Evolutionary conservation across 2,888 invertebrate species (phyloP).

Genomic region (Dicyrtoma fusca): DNA sequence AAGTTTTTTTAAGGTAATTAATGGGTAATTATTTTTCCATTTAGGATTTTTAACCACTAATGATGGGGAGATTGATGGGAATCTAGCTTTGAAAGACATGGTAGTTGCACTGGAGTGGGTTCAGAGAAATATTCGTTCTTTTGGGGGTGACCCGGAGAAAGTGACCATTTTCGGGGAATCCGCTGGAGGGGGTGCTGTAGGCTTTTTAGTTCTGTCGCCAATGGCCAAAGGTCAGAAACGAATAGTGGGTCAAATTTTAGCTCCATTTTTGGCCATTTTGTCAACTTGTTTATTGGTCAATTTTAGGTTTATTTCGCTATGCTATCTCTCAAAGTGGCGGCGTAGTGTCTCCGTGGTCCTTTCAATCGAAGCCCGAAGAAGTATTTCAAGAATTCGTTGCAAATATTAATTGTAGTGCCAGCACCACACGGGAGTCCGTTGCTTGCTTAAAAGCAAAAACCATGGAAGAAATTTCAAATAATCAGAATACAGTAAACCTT

Average conservation of each 20-base stretch:
- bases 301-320: slow-evolving; percentile 18
- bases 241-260: not conserved
- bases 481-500: not conserved
- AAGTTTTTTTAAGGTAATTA: not conserved
- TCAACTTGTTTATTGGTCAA: not conserved
- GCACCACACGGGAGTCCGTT: slow-evolving; percentile 13
- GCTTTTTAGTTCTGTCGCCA: slow-evolving; percentile 15
- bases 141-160: slow-evolving; percentile 27
- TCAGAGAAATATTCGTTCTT: slow-evolving; percentile 23
- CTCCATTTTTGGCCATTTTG: not conserved
- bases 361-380: slow-evolving; percentile 9
- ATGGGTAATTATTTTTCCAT: not conserved
- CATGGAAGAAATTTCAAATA: not conserved
- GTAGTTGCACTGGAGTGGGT: slow-evolving; percentile 29
- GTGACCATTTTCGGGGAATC: slow-evolving; percentile 33
- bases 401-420: not conserved
- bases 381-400: slow-evolving; percentile 1
- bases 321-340: slow-evolving; percentile 23
- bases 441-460: slow-evolving; percentile 10
- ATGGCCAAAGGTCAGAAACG: slow-evolving; percentile 24
- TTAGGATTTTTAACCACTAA: slow-evolving; percentile 25
- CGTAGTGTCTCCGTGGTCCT: not conserved
- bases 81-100: slow-evolving; percentile 24
- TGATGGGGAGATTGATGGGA: slow-evolving; percentile 15
- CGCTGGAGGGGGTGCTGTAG: slow-evolving; percentile 7